Evolutionary conservation across 1,140 invertebrate species (phyloP), one percentile per base, ranked within the genome.

Genomic region (Hirudo medicinalis): DNA sequence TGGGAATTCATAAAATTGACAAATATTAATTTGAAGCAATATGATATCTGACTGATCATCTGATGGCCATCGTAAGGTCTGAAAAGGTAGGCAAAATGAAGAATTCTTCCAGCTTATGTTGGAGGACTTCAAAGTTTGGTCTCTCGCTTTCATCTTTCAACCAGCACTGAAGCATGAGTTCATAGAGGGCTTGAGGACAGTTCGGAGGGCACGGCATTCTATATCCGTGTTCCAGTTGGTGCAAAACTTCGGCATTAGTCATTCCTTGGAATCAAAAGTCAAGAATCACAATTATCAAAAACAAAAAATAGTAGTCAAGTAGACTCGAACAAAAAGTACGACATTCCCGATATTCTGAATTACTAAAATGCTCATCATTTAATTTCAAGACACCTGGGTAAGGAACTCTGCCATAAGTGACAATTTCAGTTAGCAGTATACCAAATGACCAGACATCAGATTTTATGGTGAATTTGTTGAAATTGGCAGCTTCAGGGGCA

Each of bases 371-470:
- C 9, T n/a, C 54, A 57, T 57, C 25, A 55, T 54, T n/a, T 60
- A 27, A 1, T n/a, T 29, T 20, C n/a, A 60, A 75, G 78, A 73
- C 78, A 86, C 87, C 87, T 76, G 88, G 88, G 87, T 99, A 99
- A 72, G 96, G 96, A 83, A 97, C 95, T 78, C 94, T 86, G 71
- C 95, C 96, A 79, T 95, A 98, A 27, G 95, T 99, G 71, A 98
- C 92, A 75, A 99, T 86, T 84, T 99, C 96, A n/a, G 94, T 98
- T 32, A 99, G 87, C 67, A 99, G 85, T 80, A 99, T 99, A 75
- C 96, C 96, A 82, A 99, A 99, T 73, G 92, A 97, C 96, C 96
- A 99, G 17, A 99, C 96, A 83, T 99, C 96, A 0, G 94, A 97
- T 85, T 99, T 99, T 79, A 98, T 98, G 76, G 94, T 97, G 86